Conservation (phyloP, 1,140 invertebrate species). For the Ips nitidus region DNA sequence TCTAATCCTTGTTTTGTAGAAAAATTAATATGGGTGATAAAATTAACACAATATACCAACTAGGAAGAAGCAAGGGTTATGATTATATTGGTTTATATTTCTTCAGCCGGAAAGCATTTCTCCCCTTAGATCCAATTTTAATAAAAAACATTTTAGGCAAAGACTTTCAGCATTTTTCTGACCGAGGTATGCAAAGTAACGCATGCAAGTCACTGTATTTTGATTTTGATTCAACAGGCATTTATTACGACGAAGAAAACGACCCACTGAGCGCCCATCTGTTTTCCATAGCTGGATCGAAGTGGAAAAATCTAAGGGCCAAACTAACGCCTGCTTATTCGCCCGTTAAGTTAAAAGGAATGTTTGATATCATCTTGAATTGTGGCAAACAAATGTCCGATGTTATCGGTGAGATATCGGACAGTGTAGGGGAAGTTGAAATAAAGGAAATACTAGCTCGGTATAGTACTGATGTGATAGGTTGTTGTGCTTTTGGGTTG, state of each 20-base stretch:
- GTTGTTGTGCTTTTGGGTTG: constrained; percentile 60
- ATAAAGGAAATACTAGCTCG: constrained; percentile 49
- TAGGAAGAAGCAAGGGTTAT: constrained; percentile 31
- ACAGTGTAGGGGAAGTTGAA: constrained; percentile 32
- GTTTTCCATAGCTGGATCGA: constrained; percentile 55
- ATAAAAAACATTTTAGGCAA: constrained; percentile 59
- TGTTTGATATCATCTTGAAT: constrained; percentile 49
- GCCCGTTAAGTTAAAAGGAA: constrained; percentile 55
- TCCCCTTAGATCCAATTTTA: constrained; percentile 60
- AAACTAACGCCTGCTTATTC: constrained; percentile 59
- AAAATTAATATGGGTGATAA: constrained; percentile 46
- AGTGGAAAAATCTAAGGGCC: constrained; percentile 57
- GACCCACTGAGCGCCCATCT: constrained; percentile 60
- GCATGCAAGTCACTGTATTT: background rate
- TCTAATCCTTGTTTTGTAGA: constrained; percentile 12
- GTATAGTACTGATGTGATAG: constrained; percentile 61
- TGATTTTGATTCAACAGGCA: constrained; percentile 13
- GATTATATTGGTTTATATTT: constrained; percentile 54
- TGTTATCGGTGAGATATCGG: constrained; percentile 36
- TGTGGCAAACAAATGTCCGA: constrained; percentile 45
- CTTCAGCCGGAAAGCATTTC: constrained; percentile 54
- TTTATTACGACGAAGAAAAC: constrained; percentile 54
- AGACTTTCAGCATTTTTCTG: constrained; percentile 57
- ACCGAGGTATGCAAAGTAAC: constrained; percentile 50
- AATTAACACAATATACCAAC: constrained; percentile 46